Percentiles rank a stretch among this genome's conserved stretches.
Conservation (phyloP, 2,888 invertebrate species). For the Pseudococcus jackbeardsleyi region DNA sequence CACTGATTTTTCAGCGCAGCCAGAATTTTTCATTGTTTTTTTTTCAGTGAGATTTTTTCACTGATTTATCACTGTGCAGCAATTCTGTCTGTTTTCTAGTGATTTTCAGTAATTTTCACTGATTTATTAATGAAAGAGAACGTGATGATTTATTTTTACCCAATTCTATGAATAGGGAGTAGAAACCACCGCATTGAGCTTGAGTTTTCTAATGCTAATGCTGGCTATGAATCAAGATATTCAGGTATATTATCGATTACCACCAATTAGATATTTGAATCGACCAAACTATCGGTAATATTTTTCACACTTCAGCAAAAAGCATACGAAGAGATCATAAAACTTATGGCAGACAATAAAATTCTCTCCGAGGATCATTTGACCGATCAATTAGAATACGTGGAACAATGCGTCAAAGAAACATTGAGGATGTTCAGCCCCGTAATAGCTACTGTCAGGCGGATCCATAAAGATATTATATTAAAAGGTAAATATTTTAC, state of each 20-base stretch:
- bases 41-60: no score
- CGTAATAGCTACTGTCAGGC: not conserved
- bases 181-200: not conserved
- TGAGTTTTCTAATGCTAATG: not conserved
- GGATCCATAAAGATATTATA: not conserved
- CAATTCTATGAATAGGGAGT: not conserved
- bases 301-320: not conserved
- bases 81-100: no score
- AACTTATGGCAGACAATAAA: not conserved
- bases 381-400: not conserved
- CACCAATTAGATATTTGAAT: no score
- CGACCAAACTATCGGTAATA: not conserved
- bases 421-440: not conserved
- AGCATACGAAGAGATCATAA: not conserved
- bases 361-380: not conserved
- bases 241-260: not conserved
- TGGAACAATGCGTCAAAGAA: slow-evolving; percentile 1
- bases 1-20: no score
- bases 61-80: no score
- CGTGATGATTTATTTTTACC: not conserved
- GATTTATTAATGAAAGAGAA: no score
- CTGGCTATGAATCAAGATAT: not conserved
- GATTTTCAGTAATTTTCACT: no score
- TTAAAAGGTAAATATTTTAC: not conserved
- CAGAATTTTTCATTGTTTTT: no score